Conservation (phyloP, 2,113 vertebrate species). For the Corvus cornix region DNA sequence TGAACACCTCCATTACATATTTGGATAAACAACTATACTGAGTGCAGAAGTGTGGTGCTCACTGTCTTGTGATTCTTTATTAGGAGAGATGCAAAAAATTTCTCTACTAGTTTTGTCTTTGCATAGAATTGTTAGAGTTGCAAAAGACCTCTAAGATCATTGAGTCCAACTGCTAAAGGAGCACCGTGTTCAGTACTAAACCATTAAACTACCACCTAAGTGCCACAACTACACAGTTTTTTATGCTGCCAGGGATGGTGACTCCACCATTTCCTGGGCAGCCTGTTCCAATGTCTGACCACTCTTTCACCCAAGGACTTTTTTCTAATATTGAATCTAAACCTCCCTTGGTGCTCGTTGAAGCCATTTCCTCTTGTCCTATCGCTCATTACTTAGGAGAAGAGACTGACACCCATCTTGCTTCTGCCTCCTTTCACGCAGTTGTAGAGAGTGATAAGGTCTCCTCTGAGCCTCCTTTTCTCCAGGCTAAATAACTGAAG, state of each 20-base stretch:
- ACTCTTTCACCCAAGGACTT: not conserved
- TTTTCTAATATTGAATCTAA: not conserved
- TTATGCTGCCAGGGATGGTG: not conserved
- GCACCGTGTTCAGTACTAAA: rapidly evolving
- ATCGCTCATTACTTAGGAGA: not conserved
- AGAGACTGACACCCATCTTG: not conserved
- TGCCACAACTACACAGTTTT: not conserved
- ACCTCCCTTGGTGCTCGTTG: not conserved
- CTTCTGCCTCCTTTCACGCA: not conserved
- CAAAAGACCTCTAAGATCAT: not conserved
- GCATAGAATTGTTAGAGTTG: not conserved
- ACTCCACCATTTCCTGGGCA: not conserved
- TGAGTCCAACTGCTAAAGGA: not conserved
- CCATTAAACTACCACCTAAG: not conserved
- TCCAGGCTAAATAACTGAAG: not conserved
- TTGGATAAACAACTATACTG: not conserved
- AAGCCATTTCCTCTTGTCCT: not conserved
- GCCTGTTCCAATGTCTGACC: not conserved
- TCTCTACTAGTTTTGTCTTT: not conserved
- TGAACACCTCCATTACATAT: not conserved
- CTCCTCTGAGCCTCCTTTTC: not conserved
- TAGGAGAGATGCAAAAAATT: not conserved
- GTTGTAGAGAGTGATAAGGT: not conserved
- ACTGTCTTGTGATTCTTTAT: not conserved
- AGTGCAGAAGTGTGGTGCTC: not conserved